Evolutionary conservation across 2,888 invertebrate species (phyloP).

Genomic region (Pediacus dermestoides): DNA sequence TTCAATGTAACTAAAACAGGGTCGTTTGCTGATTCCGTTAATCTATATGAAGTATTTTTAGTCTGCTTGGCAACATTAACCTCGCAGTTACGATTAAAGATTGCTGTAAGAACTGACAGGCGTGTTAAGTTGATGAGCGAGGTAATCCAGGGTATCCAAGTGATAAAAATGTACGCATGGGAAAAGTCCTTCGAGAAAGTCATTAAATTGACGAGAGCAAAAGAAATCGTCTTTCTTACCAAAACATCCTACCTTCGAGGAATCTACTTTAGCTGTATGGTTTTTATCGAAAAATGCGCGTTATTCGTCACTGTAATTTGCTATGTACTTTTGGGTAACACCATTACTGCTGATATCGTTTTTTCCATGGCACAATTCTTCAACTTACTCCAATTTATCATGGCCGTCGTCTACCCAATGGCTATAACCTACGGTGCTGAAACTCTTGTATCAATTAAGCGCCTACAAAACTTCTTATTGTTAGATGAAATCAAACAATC

Average conservation of each 20-base stretch:
- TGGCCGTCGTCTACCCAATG: constrained; percentile 23
- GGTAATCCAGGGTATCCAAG: constrained; percentile 67
- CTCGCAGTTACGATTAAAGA: constrained; percentile 48
- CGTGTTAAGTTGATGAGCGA: constrained; percentile 70
- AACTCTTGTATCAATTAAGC: constrained; percentile 22
- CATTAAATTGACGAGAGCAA: constrained; percentile 59
- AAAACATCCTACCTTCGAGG: constrained; percentile 59
- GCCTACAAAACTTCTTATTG: constrained; percentile 23
- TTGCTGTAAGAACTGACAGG: constrained; percentile 57
- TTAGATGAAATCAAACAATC: constrained; percentile 22
- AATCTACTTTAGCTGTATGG: constrained; percentile 66
- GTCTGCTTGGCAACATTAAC: constrained; percentile 41
- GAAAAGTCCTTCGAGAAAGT: constrained; percentile 66
- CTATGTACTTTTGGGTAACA: constrained; percentile 65
- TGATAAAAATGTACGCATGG: constrained; percentile 78
- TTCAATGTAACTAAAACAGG: constrained; percentile 52
- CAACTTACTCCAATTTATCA: constrained; percentile 22
- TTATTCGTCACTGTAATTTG: constrained; percentile 73
- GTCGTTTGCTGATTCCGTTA: too few relatives aligned
- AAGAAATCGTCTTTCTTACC: constrained; percentile 59
- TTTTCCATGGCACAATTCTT: constrained; percentile 30
- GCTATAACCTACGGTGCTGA: constrained; percentile 23
- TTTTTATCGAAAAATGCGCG: constrained; percentile 78
- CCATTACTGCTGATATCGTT: constrained; percentile 52
- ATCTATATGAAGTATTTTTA: too few relatives aligned